Evolutionary conservation across 2,797 vertebrate species (phyloP).

Genomic region (Remorina albescens): DNA sequence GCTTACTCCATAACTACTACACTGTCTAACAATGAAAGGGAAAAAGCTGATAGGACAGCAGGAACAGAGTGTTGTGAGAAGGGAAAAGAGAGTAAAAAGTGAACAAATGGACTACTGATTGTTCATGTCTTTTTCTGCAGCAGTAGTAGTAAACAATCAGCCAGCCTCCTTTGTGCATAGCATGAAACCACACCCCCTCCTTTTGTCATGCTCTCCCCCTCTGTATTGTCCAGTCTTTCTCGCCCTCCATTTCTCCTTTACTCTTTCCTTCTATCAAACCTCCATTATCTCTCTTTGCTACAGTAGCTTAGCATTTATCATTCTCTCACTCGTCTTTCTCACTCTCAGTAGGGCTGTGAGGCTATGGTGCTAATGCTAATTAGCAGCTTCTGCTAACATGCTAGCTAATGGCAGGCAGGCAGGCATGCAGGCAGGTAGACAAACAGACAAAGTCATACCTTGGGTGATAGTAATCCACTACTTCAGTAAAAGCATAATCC

Average conservation of each 20-base stretch:
- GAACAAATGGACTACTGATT: conserved; percentile 34
- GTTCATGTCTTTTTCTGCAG: conserved; percentile 63
- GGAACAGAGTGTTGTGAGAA: conserved; percentile 1
- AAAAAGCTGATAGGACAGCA: not conserved
- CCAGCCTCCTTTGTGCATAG: conserved; percentile 86
- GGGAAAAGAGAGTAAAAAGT: not conserved
- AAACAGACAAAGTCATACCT: conserved; percentile 54
- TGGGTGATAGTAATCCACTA: conserved; percentile 42
- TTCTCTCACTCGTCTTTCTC: not conserved
- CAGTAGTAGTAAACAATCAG: conserved; percentile 85
- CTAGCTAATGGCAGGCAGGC: conserved; percentile 32
- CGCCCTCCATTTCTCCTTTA: conserved; percentile 25
- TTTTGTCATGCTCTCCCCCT: conserved; percentile 77
- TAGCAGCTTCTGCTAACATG: conserved; percentile 53
- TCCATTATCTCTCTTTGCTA: not conserved
- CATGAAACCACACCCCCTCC: conserved; percentile 85
- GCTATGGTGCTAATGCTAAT: conserved; percentile 62
- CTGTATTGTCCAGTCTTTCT: conserved; percentile 3
- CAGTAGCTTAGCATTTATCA: not conserved
- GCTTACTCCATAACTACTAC: conserved; percentile 24
- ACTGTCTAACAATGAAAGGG: not conserved
- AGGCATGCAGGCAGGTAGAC: conserved; percentile 2
- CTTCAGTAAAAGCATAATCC: conserved; percentile 41
- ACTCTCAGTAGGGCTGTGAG: conserved; percentile 23
- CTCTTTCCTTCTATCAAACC: conserved; percentile 12